Evolutionary conservation across 2,888 invertebrate genomes (phyloP).

Genomic region (Cyaniris semiargus): DNA sequence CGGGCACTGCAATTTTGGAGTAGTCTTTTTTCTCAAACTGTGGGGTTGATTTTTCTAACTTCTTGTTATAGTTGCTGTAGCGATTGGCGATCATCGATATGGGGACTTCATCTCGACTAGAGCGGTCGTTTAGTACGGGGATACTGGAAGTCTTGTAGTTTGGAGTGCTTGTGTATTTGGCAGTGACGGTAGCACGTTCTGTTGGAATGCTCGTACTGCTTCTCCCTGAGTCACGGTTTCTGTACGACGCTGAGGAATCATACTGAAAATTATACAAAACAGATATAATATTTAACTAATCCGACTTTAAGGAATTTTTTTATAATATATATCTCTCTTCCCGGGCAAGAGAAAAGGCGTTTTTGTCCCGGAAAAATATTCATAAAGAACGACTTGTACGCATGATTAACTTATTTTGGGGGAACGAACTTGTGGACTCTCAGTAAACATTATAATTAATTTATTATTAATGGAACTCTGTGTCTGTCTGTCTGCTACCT

Average conservation of each 20-base stretch:
- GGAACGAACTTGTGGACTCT: no score
- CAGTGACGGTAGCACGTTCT: constrained; percentile 70
- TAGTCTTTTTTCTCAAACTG: constrained; percentile 76
- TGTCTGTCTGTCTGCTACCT: no score
- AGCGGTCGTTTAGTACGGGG: constrained; percentile 65
- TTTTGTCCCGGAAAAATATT: no score
- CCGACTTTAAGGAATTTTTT: no score
- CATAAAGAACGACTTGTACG: no score
- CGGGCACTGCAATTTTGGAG: constrained; percentile 65
- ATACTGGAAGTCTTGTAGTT: constrained; percentile 75
- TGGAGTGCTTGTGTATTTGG: constrained; percentile 68
- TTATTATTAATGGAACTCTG: no score
- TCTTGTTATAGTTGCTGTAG: constrained; percentile 66
- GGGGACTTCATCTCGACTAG: constrained; percentile 65
- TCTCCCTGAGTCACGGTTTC: constrained; percentile 60
- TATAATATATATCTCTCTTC: no score
- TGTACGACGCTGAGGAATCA: constrained; percentile 66
- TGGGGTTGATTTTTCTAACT: constrained; percentile 48
- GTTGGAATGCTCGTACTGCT: constrained; percentile 50
- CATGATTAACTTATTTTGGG: no score
- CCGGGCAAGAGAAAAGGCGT: no score
- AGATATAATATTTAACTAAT: background rate
- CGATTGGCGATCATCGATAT: constrained; percentile 68
- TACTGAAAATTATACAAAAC: constrained; percentile 60
- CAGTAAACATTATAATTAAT: no score